phyloP scores from a whole-genome alignment of 2,888 invertebrate species.

The Phyto melanocephala region DNA sequence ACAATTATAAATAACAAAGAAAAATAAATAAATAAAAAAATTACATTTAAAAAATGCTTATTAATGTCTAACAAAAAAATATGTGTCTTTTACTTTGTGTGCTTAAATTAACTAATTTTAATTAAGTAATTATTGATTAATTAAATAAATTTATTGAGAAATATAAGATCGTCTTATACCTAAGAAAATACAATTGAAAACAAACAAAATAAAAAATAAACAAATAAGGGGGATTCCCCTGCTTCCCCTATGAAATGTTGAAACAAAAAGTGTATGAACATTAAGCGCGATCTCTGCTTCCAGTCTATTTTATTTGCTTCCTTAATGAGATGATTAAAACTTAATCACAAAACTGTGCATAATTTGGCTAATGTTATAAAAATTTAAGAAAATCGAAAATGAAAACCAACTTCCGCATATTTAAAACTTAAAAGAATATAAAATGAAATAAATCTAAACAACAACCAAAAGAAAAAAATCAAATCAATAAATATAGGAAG shows the following conservation, averaged over 20 bases:
- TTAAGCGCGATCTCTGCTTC: slow-evolving; percentile 62
- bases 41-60: slow-evolving; percentile 61
- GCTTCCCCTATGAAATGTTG: too few species aligned
- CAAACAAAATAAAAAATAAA: too few species aligned
- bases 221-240: too few species aligned
- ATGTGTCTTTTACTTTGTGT: slow-evolving; percentile 65
- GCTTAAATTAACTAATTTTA: slow-evolving; percentile 62
- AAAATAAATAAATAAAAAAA: background rate
- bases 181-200: slow-evolving; percentile 60
- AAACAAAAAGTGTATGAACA: background rate
- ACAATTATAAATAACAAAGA: slow-evolving; percentile 6
- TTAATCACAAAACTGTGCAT: slow-evolving; percentile 19
- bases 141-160: slow-evolving; percentile 48
- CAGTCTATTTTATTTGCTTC: slow-evolving; percentile 69
- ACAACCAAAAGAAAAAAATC: too few species aligned
- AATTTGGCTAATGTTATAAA: slow-evolving; percentile 41
- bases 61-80: slow-evolving; percentile 63
- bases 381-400: background rate
- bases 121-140: slow-evolving; percentile 57
- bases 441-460: background rate
- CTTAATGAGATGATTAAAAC: slow-evolving; percentile 47
- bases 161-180: slow-evolving; percentile 61
- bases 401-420: slow-evolving; percentile 41
- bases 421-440: background rate
- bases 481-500: slow-evolving; percentile 53